A percentile compares a stretch with the other conserved stretches of the same genome.
phyloP scores from a whole-genome alignment of 2,113 vertebrate genomes.

The Eulemur macaco region DNA sequence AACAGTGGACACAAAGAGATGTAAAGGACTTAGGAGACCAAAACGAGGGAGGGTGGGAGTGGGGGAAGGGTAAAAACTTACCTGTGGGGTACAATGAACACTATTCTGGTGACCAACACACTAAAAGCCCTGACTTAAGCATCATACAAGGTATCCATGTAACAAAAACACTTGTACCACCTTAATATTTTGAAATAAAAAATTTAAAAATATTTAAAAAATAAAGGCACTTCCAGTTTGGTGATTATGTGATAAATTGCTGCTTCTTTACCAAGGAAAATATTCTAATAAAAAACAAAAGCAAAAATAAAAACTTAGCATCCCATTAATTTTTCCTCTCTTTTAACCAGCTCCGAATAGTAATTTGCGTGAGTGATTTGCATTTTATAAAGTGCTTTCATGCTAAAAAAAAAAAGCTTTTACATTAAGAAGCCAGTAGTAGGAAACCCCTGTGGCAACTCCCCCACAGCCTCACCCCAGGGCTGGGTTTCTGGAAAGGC shows the following conservation, averaged over 20 bases:
- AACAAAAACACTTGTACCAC: too few species aligned
- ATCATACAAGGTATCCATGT: too few species aligned
- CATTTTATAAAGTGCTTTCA: neutral
- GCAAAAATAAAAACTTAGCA: neutral
- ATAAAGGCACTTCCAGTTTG: neutral
- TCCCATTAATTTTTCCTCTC: neutral
- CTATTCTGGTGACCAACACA: too few species aligned
- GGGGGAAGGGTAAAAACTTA: too few species aligned
- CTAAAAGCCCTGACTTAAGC: too few species aligned
- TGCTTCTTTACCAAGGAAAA: neutral
- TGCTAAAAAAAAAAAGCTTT: neutral
- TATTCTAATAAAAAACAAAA: constrained; percentile 15
- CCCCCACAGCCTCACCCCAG: neutral
- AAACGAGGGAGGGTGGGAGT: too few species aligned
- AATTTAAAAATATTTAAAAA: too few species aligned
- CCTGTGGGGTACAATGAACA: too few species aligned
- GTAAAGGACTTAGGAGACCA: too few species aligned
- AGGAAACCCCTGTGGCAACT: neutral
- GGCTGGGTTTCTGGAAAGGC: neutral
- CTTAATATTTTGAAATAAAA: too few species aligned
- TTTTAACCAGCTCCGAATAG: neutral
- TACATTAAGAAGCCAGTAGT: neutral
- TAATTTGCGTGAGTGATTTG: neutral
- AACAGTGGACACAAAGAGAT: too few species aligned
- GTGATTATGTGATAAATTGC: neutral